phyloP scores from a whole-genome alignment of 2,888 invertebrate species.

The Cheilosia urbana region DNA sequence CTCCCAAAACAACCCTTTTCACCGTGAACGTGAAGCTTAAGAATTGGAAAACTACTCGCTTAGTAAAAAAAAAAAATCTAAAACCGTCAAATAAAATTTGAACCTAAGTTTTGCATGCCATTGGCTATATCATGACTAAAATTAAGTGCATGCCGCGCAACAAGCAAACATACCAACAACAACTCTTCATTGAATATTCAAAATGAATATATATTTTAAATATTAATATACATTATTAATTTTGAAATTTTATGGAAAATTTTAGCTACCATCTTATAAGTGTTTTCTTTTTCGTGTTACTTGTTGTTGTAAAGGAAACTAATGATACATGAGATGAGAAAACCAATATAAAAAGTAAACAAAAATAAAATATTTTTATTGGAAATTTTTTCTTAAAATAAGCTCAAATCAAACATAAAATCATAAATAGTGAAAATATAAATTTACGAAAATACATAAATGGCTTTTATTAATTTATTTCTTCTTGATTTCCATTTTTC shows the following conservation, averaged over 20 bases:
- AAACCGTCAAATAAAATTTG: neutral
- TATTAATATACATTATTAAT: slow-evolving; percentile 73
- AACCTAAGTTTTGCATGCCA: slow-evolving; percentile 35
- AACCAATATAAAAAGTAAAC: slow-evolving; percentile 48
- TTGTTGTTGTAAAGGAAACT: slow-evolving; percentile 75
- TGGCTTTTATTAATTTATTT: slow-evolving; percentile 28
- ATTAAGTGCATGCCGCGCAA: slow-evolving; percentile 17
- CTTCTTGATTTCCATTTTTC: slow-evolving; percentile 33
- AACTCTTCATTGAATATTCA: slow-evolving; percentile 79
- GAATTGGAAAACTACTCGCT: neutral
- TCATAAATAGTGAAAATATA: slow-evolving; percentile 7
- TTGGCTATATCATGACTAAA: slow-evolving; percentile 29
- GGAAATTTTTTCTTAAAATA: slow-evolving; percentile 68
- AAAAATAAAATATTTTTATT: slow-evolving; percentile 57
- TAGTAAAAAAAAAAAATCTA: neutral
- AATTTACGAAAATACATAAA: slow-evolving; percentile 28
- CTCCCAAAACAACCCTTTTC: neutral
- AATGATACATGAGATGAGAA: slow-evolving; percentile 71
- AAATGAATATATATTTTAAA: slow-evolving; percentile 72
- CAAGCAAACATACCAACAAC: neutral
- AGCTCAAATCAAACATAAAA: neutral
- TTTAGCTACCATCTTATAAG: slow-evolving; percentile 75
- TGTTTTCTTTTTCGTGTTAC: slow-evolving; percentile 75
- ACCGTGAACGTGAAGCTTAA: neutral
- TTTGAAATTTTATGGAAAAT: slow-evolving; percentile 71